phyloP scores from a whole-genome alignment of 2,888 invertebrate genomes.

The Agriopis aurantiaria region DNA sequence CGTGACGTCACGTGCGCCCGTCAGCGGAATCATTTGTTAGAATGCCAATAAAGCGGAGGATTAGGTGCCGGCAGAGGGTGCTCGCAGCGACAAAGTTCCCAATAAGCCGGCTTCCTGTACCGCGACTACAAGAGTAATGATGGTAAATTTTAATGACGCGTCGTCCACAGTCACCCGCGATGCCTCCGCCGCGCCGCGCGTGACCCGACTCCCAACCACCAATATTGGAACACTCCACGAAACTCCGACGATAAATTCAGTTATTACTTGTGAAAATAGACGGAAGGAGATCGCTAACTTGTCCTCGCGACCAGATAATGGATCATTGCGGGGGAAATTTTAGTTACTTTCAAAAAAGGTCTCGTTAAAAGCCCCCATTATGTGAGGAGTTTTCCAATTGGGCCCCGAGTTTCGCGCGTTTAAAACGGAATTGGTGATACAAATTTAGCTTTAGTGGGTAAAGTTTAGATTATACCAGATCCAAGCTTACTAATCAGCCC shows the following conservation, averaged over 20 bases:
- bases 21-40: slow-evolving; percentile 74
- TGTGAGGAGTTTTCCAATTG: slow-evolving; percentile 81
- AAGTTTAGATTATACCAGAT: slow-evolving; percentile 67
- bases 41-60: slow-evolving; percentile 77
- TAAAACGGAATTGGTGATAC: slow-evolving; percentile 68
- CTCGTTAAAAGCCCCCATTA: slow-evolving; percentile 81
- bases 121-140: slow-evolving; percentile 84
- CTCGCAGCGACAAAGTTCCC: slow-evolving; percentile 74
- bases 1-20: slow-evolving; percentile 52
- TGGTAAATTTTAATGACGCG: slow-evolving; percentile 86
- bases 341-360: slow-evolving; percentile 81
- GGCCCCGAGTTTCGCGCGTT: slow-evolving; percentile 68
- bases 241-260: slow-evolving; percentile 86
- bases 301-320: slow-evolving; percentile 85
- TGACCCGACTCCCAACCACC: slow-evolving; percentile 74
- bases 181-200: slow-evolving; percentile 62
- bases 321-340: slow-evolving; percentile 83
- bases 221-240: slow-evolving; percentile 81
- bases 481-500: slow-evolving; percentile 44
- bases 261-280: slow-evolving; percentile 87
- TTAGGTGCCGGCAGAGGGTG: slow-evolving; percentile 73
- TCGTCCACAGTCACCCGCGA: slow-evolving; percentile 71
- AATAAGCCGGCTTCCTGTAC: slow-evolving; percentile 79
- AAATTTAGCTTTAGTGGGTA: slow-evolving; percentile 63
- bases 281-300: slow-evolving; percentile 86